Evolutionary conservation across 37 sponge, comb jelly and placozoan species (phyloP).

Genomic region (Beroe forskalii): DNA sequence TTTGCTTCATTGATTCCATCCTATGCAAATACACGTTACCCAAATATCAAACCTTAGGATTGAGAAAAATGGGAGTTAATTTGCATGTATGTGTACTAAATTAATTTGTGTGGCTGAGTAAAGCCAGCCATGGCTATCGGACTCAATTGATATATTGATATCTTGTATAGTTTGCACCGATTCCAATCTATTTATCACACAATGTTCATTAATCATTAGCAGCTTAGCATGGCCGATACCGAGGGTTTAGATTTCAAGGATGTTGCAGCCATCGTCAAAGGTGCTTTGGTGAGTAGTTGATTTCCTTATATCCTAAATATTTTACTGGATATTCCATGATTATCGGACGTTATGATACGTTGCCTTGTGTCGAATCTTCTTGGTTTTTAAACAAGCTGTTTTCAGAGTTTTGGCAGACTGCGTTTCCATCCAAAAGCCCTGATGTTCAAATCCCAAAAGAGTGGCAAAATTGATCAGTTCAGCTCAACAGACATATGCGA

Average conservation of each 20-base stretch:
- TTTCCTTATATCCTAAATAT: no score
- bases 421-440: conserved; percentile 80
- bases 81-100: no score
- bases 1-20: no score
- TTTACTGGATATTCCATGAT: background rate
- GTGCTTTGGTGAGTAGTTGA: conserved; percentile 49
- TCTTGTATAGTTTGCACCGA: no score
- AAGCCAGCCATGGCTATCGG: no score
- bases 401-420: conserved; percentile 72
- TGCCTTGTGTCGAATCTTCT: background rate
- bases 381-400: background rate
- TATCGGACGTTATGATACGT: background rate
- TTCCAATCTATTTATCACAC: no score
- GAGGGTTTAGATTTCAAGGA: conserved; percentile 55
- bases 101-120: no score
- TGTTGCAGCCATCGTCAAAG: conserved; percentile 61
- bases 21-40: no score
- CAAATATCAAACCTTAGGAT: no score
- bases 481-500: conserved; percentile 69
- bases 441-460: conserved; percentile 78
- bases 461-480: conserved; percentile 76
- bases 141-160: no score
- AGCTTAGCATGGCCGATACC: conserved; percentile 41
- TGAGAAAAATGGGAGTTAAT: no score
- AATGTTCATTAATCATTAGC: no score